Evolutionary conservation across 2,113 vertebrate genomes (phyloP).

Genomic region (Rynchops niger): DNA sequence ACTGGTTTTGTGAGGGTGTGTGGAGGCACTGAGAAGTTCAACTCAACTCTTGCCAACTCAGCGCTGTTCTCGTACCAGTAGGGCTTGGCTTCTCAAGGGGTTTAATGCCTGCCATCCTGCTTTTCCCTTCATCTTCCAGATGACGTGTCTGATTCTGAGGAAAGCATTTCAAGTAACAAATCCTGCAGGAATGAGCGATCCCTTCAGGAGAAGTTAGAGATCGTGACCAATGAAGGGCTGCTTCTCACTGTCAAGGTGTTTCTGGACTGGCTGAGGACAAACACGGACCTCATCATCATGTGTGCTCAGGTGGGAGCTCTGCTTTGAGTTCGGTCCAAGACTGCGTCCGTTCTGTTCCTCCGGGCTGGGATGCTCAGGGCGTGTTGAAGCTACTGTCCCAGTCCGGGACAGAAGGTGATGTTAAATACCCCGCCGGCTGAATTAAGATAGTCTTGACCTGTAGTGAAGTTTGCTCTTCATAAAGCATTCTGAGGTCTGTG

Average conservation of each 20-base stretch:
- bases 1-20: not conserved
- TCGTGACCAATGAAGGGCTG: conserved; percentile 87
- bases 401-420: not conserved
- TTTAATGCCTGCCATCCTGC: not conserved
- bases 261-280: conserved; percentile 93
- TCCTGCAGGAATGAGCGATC: conserved; percentile 87
- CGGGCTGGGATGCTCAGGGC: not conserved
- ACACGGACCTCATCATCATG: conserved; percentile 94
- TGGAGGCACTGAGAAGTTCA: not conserved
- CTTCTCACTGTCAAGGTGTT: conserved; percentile 95
- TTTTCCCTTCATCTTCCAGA: conserved; percentile 62
- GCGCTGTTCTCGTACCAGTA: not conserved
- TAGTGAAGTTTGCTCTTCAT: not conserved
- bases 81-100: not conserved
- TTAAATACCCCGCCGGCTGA: not conserved
- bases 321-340: fast-evolving
- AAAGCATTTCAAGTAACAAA: conserved; percentile 83
- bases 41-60: not conserved
- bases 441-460: not conserved
- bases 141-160: conserved; percentile 86
- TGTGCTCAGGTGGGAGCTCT: conserved; percentile 87
- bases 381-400: not conserved
- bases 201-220: conserved; percentile 88
- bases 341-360: not conserved
- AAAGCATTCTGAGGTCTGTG: not conserved